Evolutionary conservation across 2,888 invertebrate species (phyloP).

Genomic region (Cataglyphis livida): DNA sequence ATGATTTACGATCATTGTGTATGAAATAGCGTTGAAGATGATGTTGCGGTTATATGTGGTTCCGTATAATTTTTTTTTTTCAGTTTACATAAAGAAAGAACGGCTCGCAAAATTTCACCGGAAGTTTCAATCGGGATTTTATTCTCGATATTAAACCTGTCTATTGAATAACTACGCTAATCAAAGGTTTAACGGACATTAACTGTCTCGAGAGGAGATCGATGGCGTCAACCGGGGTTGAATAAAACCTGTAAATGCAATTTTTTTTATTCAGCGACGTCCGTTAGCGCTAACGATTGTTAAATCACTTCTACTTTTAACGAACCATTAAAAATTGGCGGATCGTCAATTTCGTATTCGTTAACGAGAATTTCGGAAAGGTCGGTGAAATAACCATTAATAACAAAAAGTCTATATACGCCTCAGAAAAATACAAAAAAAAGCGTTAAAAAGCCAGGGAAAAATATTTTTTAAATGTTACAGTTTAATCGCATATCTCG

Average conservation of each 20-base stretch:
- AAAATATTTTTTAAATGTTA: constrained; percentile 5
- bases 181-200: constrained; percentile 46
- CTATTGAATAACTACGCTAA: constrained; percentile 34
- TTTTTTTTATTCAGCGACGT: constrained; percentile 53
- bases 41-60: background rate
- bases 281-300: constrained; percentile 55
- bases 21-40: constrained; percentile 41
- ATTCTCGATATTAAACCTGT: constrained; percentile 26
- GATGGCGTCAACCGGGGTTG: constrained; percentile 39
- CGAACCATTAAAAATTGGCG: constrained; percentile 57
- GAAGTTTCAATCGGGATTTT: background rate
- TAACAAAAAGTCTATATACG: constrained; percentile 34
- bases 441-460: constrained; percentile 3
- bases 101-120: background rate
- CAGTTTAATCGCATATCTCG: background rate
- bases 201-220: constrained; percentile 49
- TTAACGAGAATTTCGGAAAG: constrained; percentile 54
- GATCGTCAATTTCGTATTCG: constrained; percentile 54
- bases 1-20: constrained; percentile 81
- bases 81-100: background rate
- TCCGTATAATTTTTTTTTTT: background rate
- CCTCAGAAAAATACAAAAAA: constrained; percentile 28
- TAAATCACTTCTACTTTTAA: constrained; percentile 56
- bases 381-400: constrained; percentile 46
- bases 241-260: constrained; percentile 43